Percentiles rank a stretch among this genome's conserved stretches.
Conservation (phyloP, 2,888 invertebrate species). For the Podabrus alpinus region DNA sequence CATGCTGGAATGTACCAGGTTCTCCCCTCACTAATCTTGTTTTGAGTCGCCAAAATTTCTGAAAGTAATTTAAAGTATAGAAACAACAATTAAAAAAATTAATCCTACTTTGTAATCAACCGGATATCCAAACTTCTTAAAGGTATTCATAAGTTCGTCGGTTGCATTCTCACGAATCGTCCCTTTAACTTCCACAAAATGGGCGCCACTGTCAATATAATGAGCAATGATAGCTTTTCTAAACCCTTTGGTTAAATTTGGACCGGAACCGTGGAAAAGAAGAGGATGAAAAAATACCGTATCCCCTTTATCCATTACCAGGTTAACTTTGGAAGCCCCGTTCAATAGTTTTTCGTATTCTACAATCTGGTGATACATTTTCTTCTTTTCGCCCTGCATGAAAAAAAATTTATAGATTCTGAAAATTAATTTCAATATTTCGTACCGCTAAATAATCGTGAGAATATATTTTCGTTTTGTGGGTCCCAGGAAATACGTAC, state of each 20-base stretch:
- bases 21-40: slow-evolving; percentile 48
- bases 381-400: slow-evolving; percentile 58
- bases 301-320: slow-evolving; percentile 83
- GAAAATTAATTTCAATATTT: slow-evolving; percentile 43
- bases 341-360: slow-evolving; percentile 53
- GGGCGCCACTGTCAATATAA: slow-evolving; percentile 72
- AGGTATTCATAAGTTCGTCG: slow-evolving; percentile 60
- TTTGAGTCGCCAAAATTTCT: slow-evolving; percentile 31
- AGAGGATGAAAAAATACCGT: slow-evolving; percentile 86
- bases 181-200: slow-evolving; percentile 69
- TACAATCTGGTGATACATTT: slow-evolving; percentile 69
- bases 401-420: background rate
- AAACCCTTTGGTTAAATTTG: slow-evolving; percentile 71
- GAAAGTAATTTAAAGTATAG: background rate
- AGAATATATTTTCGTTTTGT: slow-evolving; percentile 62
- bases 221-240: slow-evolving; percentile 83
- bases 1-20: slow-evolving; percentile 48
- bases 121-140: background rate
- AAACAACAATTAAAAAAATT: background rate
- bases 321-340: slow-evolving; percentile 55
- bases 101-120: background rate
- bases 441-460: slow-evolving; percentile 74
- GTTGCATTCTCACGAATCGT: slow-evolving; percentile 68
- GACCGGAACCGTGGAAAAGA: slow-evolving; percentile 82
- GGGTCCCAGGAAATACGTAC: slow-evolving; percentile 77